Evolutionary conservation across 2,888 invertebrate genomes (phyloP).

Genomic region (Ophioninae sp.): DNA sequence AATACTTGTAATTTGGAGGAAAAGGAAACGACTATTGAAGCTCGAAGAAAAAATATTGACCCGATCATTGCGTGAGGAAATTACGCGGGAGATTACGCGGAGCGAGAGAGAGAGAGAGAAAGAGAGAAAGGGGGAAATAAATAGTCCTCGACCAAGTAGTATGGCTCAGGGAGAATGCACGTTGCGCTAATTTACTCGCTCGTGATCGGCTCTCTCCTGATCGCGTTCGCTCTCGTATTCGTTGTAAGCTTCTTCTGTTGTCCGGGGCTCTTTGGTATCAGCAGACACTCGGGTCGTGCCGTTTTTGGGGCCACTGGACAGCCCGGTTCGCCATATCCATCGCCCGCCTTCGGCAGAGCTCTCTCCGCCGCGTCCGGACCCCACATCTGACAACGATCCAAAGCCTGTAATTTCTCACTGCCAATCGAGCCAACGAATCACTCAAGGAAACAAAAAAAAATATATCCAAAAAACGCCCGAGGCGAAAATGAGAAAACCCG

Average conservation of each 20-base stretch:
- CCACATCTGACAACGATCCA: constrained; percentile 12
- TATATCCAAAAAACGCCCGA: not conserved
- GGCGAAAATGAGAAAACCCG: not conserved
- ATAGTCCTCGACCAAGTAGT: constrained; percentile 14
- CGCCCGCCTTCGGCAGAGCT: constrained; percentile 56
- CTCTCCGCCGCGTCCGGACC: constrained; percentile 49
- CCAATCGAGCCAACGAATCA: not conserved
- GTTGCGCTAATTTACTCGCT: constrained; percentile 64
- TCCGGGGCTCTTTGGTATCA: constrained; percentile 64
- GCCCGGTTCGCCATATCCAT: constrained; percentile 61
- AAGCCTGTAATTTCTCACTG: not conserved
- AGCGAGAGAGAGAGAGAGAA: not conserved
- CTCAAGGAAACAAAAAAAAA: not conserved
- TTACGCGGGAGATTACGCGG: not conserved
- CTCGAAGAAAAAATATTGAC: not conserved
- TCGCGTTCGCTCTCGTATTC: constrained; percentile 59
- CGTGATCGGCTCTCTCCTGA: constrained; percentile 62
- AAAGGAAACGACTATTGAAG: not conserved
- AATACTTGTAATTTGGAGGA: not conserved
- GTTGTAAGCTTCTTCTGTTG: constrained; percentile 58
- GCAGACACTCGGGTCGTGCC: constrained; percentile 61
- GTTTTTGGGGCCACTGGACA: constrained; percentile 50
- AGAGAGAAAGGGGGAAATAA: constrained; percentile 1
- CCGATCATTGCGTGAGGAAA: not conserved
- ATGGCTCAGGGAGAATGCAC: constrained; percentile 63